Conservation (phyloP, 2,888 invertebrate species). For the Apamea sordens region DNA sequence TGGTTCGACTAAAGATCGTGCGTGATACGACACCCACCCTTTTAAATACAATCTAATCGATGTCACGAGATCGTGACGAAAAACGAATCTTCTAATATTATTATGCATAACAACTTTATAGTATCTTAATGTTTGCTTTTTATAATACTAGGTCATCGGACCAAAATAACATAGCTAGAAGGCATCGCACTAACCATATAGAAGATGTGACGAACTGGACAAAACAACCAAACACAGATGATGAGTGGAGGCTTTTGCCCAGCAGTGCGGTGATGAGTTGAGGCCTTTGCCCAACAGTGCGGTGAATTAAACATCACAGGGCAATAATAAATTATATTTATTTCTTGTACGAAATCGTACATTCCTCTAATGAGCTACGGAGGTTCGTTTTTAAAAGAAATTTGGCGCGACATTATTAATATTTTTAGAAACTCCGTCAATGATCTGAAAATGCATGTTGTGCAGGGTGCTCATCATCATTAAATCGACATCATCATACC, state of each 20-base stretch:
- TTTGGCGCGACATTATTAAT: too few relatives aligned
- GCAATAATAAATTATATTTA: neutral
- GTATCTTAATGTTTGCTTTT: neutral
- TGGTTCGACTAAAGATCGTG: conserved; percentile 9
- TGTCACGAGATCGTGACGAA: conserved; percentile 44
- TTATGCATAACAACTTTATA: neutral
- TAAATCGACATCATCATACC: neutral
- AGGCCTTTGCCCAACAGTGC: too few relatives aligned
- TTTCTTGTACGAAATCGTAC: neutral
- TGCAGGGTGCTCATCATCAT: too few relatives aligned
- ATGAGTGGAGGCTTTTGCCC: too few relatives aligned
- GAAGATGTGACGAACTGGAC: neutral
- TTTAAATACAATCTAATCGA: conserved; percentile 14
- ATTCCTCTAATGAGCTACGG: neutral
- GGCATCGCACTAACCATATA: neutral
- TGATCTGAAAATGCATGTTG: too few relatives aligned
- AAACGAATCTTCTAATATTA: neutral
- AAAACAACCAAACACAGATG: neutral
- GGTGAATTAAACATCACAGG: too few relatives aligned
- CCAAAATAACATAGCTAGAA: neutral
- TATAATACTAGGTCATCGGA: neutral
- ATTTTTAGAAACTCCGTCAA: too few relatives aligned
- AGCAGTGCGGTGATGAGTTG: too few relatives aligned
- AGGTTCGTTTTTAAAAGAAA: neutral
- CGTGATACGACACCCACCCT: conserved; percentile 20